Base-by-base conservation (phyloP, 2,888 invertebrate species). In the Amphimallon solstitiale region DNA sequence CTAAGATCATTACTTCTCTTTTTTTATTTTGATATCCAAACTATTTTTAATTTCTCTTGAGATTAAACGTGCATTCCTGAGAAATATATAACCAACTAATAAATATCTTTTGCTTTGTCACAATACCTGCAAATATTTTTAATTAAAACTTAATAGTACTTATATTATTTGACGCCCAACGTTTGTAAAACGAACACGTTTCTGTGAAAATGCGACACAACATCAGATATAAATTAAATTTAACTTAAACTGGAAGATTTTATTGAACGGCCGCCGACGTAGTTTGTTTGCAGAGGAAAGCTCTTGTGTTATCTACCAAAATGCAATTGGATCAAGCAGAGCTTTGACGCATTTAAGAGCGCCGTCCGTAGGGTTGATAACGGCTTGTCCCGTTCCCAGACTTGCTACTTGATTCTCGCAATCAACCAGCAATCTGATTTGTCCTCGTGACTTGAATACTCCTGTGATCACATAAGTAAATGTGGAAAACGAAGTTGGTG, bases 391-490 rank as follows among this genome's bases (percentile, higher is more conserved):
- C 67, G 65, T 51, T 66, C 66, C 68, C 65, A 68, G 69, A 70
- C 67, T 66, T 63, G 70, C 75, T 74, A 72, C 74, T 76, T 75
- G 76, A 77, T 77, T 77, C 76, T 75, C 74, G 77, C 78, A 78
- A 78, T 78, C 78, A 78, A 75, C 73, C 74, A 72, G 67, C 71
- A 78, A 78, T 78, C 73, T 72, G 77, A 78, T 78, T 78, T 78
- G 72, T 64, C 71, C 64, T 68, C 78, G 78, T 78, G 78, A 71
- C 69, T 72, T 68, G 78, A 77, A 78, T 78, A 75, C 73, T 71
- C 71, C 70, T 71, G 69, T 72, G 73, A 73, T 76, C 75, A 73
- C 73, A 73, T 76, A 76, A 77, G 73, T 75, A 76, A 77, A 76
- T 77, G 74, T 75, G 75, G 76, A 75, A 78, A 78, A 76, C 76